Evolutionary conservation across 2,797 vertebrate genomes (phyloP).

Genomic region (Acanthiza pusilla): DNA sequence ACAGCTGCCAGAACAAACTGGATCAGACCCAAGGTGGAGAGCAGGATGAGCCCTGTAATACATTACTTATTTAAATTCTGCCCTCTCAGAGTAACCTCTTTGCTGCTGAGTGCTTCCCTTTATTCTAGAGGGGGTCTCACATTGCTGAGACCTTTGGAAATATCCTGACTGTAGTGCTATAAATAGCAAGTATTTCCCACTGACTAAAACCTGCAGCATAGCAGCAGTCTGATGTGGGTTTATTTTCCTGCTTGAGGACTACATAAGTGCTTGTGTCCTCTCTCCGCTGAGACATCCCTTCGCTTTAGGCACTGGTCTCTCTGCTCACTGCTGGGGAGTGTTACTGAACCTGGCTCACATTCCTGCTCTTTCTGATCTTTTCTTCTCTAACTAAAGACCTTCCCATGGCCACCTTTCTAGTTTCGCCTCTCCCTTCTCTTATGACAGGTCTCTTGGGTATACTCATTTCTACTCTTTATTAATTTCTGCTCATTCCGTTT

Average conservation of each 20-base stretch:
- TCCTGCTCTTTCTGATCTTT: background rate
- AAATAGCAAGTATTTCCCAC: slow-evolving; percentile 42
- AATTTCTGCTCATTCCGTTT: background rate
- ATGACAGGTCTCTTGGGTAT: background rate
- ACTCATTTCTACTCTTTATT: background rate
- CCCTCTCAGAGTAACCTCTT: background rate
- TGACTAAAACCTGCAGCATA: slow-evolving; percentile 18
- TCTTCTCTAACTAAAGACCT: background rate
- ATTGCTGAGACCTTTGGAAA: slow-evolving; percentile 17
- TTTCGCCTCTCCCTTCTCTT: background rate
- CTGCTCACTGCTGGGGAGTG: background rate
- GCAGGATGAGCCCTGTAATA: background rate
- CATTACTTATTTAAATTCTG: background rate
- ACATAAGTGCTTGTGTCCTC: slow-evolving; percentile 10
- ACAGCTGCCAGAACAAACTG: background rate
- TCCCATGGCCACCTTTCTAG: background rate
- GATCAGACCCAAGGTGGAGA: background rate
- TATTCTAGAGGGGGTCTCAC: background rate
- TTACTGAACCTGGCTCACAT: background rate
- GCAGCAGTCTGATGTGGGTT: background rate
- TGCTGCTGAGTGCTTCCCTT: background rate
- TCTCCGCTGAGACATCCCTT: background rate
- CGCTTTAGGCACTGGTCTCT: background rate
- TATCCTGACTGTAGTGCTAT: background rate
- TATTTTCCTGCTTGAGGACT: slow-evolving; percentile 21